Evolutionary conservation across 1,140 invertebrate genomes (phyloP), one percentile per base, ranked within the genome.

Genomic region (Diabrotica virgifera): DNA sequence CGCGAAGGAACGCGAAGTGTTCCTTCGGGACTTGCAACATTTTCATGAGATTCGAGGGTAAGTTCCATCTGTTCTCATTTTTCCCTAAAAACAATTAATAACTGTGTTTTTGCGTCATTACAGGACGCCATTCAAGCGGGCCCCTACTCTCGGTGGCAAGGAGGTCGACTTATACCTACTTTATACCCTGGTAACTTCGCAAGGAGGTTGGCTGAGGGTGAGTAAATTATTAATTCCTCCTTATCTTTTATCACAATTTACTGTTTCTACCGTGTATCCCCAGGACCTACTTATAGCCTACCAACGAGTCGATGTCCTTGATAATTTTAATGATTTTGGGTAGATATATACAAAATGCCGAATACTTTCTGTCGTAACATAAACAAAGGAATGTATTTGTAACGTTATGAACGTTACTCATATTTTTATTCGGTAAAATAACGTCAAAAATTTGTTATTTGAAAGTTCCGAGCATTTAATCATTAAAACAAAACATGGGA

Each of bases 151-250:
- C 64, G 93, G 89, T 82, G 94, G 94, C 50, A 87, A 90, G 71
- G 90, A 94, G 80, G 87, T 97, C 75, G 95, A 97, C 84, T 84
- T 98, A 57, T 95, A 93, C 81, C 85, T 91, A 54, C 85, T 98
- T 58, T 97, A 97, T 79, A 87, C 87, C 68, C 85, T 95, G 73
- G 94, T 97, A n/a, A 95, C 91, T 66, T 88, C 89, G 59, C 85
- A 91, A 74, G 95, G 95, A 73, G 95, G 95, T 76, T 93, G 95
- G 86, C 87, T 94, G 72, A 96, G 94, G 88, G 94, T 97, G 80
- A 86, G 84, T 70, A 59, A 11, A 66, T 24, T 46, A 56, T 58
- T 63, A 5, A 50, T 12, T 52, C 54, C n/a, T 50, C 11, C 12
- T 46, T 9, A 59, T 50, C 9, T 57, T n/a, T 35, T 46, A 10